phyloP scores from a whole-genome alignment of 2,888 invertebrate species.

The Lasiommata megera region DNA sequence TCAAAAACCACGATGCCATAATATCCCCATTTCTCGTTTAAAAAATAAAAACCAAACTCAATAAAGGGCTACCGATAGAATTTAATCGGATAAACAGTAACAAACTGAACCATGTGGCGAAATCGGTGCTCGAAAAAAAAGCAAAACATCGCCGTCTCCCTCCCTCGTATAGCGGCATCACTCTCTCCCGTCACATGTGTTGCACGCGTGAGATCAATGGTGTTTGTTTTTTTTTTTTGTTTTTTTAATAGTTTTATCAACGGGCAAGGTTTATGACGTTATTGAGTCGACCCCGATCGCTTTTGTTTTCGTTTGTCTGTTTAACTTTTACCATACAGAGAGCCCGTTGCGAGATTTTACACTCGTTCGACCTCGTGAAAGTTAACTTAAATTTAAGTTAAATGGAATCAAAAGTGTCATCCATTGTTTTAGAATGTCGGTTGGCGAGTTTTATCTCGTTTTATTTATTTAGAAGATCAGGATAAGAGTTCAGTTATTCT shows the following conservation, averaged over 20 bases:
- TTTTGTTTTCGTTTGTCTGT: constrained; percentile 18
- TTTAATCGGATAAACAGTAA: constrained; percentile 27
- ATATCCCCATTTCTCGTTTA: background rate
- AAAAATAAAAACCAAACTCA: constrained; percentile 20
- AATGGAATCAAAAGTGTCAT: too few species aligned
- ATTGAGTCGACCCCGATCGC: constrained; percentile 19
- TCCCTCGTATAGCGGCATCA: constrained; percentile 46
- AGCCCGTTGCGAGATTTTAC: too few species aligned
- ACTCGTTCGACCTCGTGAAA: too few species aligned
- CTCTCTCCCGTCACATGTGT: constrained; percentile 57
- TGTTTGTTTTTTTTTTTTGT: constrained; percentile 60
- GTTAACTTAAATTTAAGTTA: too few species aligned
- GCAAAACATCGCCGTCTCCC: constrained; percentile 40
- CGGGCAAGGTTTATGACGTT: constrained; percentile 37
- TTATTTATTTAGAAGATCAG: too few species aligned
- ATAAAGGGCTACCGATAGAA: constrained; percentile 26
- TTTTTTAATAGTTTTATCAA: constrained; percentile 43
- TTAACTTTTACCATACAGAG: constrained; percentile 2
- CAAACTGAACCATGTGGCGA: constrained; percentile 53
- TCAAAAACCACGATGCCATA: background rate
- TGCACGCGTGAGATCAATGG: constrained; percentile 63
- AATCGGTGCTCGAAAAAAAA: constrained; percentile 61
- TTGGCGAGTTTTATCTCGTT: too few species aligned
- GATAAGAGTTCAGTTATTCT: too few species aligned
- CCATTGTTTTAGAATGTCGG: too few species aligned